phyloP scores from a whole-genome alignment of 2,113 vertebrate genomes.

The Coptodon bakossiorum region DNA sequence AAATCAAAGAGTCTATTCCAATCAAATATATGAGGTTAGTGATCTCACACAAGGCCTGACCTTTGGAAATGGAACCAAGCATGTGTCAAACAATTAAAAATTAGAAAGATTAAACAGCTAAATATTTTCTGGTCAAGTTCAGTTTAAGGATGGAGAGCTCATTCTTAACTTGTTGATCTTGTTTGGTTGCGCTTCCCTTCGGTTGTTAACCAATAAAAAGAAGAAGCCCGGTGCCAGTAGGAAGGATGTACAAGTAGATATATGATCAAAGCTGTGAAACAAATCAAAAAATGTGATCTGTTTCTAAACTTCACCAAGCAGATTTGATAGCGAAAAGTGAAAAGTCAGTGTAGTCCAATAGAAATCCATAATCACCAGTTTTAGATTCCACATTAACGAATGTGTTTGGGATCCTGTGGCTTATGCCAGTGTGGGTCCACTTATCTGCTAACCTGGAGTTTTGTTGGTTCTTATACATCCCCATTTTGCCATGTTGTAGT shows the following conservation, averaged over 20 bases:
- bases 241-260: not conserved
- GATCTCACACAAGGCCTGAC: not conserved
- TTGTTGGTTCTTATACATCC: not conserved
- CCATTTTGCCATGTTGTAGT: not conserved
- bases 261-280: not conserved
- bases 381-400: not conserved
- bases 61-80: not conserved
- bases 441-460: not conserved
- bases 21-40: not conserved
- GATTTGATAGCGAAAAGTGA: not conserved
- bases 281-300: not conserved
- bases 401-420: not conserved
- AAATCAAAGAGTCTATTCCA: not conserved
- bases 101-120: not conserved
- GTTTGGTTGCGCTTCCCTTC: not conserved
- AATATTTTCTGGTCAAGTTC: not conserved
- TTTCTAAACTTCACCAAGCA: not conserved
- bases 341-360: not conserved
- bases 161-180: not conserved
- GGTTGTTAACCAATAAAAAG: not conserved
- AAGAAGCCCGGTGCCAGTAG: accelerated
- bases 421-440: not conserved
- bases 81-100: not conserved
- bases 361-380: not conserved
- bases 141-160: not conserved